Percentiles rank a stretch among this genome's conserved stretches.
These are phyloP conservation scores for Fragum fragum DNA, from an alignment of 2,888 invertebrate genomes.

Conservation along the genomic window DNA sequence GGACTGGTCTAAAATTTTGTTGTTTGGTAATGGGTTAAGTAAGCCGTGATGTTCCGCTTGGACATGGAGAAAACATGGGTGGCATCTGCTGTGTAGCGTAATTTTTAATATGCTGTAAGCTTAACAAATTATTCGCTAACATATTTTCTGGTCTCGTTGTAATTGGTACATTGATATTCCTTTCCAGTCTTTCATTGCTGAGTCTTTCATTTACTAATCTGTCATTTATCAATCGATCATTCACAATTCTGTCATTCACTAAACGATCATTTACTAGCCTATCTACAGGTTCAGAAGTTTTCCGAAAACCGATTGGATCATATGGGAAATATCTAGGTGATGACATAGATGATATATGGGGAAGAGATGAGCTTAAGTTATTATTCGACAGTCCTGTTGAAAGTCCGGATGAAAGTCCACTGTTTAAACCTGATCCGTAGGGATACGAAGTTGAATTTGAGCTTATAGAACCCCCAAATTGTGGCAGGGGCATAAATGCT, in stretches of 20 bases:
- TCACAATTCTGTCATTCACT: slow-evolving; percentile 55
- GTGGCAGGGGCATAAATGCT: slow-evolving; percentile 97
- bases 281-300: slow-evolving; percentile 85
- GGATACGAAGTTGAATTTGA: slow-evolving; percentile 71
- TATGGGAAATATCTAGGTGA: slow-evolving; percentile 90
- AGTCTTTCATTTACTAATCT: slow-evolving; percentile 54
- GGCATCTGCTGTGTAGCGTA: slow-evolving; percentile 87
- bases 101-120: slow-evolving; percentile 98
- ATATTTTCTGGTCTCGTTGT: slow-evolving; percentile 72
- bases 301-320: slow-evolving; percentile 96
- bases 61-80: slow-evolving; percentile 79
- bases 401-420: slow-evolving; percentile 68
- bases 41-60: slow-evolving; percentile 77
- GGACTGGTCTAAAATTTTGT: no score
- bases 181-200: slow-evolving; percentile 67
- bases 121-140: slow-evolving; percentile 84
- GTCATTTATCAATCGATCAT: slow-evolving; percentile 59
- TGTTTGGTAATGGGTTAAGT: no score
- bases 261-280: slow-evolving; percentile 58
- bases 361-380: slow-evolving; percentile 82
- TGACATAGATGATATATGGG: slow-evolving; percentile 85
- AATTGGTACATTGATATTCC: slow-evolving; percentile 80
- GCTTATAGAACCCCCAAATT: slow-evolving; percentile 75
- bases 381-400: slow-evolving; percentile 73
- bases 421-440: slow-evolving; percentile 66